Conservation (phyloP, 2,888 invertebrate species). For the Hyalella azteca region DNA sequence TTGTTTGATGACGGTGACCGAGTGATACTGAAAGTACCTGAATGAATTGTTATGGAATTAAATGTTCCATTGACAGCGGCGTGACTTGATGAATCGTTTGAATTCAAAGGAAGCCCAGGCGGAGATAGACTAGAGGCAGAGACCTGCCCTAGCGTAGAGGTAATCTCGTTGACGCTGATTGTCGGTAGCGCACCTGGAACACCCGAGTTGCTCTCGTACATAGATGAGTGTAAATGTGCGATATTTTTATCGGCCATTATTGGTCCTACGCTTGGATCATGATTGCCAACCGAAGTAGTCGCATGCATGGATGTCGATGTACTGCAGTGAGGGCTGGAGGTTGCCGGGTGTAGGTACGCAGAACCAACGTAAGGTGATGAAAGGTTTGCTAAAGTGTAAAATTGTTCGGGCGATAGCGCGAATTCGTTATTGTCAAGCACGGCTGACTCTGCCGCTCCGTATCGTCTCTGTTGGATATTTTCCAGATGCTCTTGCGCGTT, state of each 20-base stretch:
- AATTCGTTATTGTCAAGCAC: neutral
- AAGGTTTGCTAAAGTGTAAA: neutral
- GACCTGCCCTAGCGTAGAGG: neutral
- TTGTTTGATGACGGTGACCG: constrained; percentile 16
- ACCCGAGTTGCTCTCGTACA: neutral
- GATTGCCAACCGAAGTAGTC: neutral
- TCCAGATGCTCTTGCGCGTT: neutral
- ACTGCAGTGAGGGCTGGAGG: neutral
- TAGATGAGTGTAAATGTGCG: neutral
- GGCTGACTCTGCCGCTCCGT: neutral
- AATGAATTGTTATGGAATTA: constrained; percentile 9
- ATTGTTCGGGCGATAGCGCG: neutral
- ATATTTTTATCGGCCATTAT: neutral
- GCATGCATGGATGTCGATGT: neutral
- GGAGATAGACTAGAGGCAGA: neutral
- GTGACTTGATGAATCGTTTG: neutral
- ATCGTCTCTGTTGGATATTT: neutral
- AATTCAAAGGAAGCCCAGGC: neutral
- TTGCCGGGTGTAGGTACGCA: neutral
- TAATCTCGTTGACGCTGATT: constrained; percentile 5
- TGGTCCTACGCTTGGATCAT: neutral
- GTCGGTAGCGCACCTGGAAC: neutral
- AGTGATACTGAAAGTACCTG: constrained; percentile 9
- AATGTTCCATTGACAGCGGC: constrained; percentile 6
- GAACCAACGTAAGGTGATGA: constrained; percentile 16